phyloP scores from a whole-genome alignment of 2,113 vertebrate genomes.

The Pterocles orientalis region DNA sequence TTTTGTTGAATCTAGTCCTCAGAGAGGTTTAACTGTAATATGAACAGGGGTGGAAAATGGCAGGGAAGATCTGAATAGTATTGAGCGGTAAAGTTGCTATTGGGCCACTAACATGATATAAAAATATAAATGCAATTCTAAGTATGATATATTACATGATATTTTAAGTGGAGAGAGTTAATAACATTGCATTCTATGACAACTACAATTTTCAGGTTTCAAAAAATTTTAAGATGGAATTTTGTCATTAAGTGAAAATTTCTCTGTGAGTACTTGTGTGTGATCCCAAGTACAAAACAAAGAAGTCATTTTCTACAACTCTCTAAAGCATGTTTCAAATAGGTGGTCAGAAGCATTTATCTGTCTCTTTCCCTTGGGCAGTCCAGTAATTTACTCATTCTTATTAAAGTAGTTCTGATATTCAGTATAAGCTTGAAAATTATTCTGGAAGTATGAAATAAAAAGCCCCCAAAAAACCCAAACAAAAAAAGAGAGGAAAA shows the following conservation, averaged over 20 bases:
- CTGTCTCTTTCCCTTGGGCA: neutral
- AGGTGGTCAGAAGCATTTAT: neutral
- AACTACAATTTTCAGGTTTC: neutral
- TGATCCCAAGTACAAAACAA: neutral
- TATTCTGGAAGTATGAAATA: neutral
- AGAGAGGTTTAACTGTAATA: neutral
- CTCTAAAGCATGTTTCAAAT: neutral
- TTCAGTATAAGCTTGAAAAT: neutral
- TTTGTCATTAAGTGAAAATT: neutral
- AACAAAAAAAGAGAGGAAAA: neutral
- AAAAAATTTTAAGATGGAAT: neutral
- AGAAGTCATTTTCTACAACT: neutral
- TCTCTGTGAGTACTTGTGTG: neutral
- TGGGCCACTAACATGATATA: neutral
- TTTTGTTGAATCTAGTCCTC: neutral
- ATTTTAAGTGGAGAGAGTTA: neutral
- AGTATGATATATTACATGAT: neutral
- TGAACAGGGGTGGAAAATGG: neutral
- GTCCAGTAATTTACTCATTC: neutral
- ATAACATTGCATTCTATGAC: neutral
- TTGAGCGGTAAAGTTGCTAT: neutral
- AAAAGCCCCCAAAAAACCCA: neutral
- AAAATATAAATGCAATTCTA: neutral
- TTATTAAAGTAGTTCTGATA: neutral
- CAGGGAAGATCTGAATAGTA: neutral